Base-by-base conservation (phyloP, 2,888 invertebrate species). In the Sympetrum striolatum region DNA sequence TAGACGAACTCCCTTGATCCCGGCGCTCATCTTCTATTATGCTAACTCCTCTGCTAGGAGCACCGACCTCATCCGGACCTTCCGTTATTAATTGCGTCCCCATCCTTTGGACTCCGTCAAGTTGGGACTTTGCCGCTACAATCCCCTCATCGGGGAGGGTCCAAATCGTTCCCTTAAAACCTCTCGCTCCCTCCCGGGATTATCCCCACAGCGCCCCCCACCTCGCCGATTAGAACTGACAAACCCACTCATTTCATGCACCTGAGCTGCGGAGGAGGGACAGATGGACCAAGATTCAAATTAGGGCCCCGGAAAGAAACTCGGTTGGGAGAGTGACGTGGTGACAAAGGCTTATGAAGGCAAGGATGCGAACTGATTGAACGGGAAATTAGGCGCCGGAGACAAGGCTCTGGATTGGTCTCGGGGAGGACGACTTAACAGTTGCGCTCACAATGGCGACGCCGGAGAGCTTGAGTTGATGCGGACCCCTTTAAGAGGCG, bases 41-140 rank as follows among this genome's bases (percentile, higher is more conserved):
- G 60, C 86, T 22, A 58, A n/a, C 86, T 60, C 86, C 60, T 35
- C 35, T 22, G 82, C 82, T 35, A 86, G 39, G 58, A 60, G 58
- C 86, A 64, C 64, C 86, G 86, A 86, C 86, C 86, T 86, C 86
- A 86, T 86, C 86, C 86, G 86, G 82, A 82, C 82, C 82, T 86
- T 86, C 86, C 86, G 86, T 86, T 86, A 86, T 86, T 86, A 86
- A 86, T 86, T 86, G 39, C 86, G 86, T 86, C 60, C 60, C 86
- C 35, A 31, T 35, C 31, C 53, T 48, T n/a, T 39, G 60, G 60
- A 31, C 60, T 60, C 58, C 60, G 35, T 37, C 86, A 37, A 86
- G 58, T 58, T 37, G 37, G 82, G 53, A 22, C 25, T n/a, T 25
- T 64, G 35, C 82, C 82, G 80, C 39, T n/a, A 44, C 80, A 22